These are phyloP conservation scores for Drosophila recens DNA, from an alignment of 2,888 invertebrate genomes.

Conservation along the genomic window DNA sequence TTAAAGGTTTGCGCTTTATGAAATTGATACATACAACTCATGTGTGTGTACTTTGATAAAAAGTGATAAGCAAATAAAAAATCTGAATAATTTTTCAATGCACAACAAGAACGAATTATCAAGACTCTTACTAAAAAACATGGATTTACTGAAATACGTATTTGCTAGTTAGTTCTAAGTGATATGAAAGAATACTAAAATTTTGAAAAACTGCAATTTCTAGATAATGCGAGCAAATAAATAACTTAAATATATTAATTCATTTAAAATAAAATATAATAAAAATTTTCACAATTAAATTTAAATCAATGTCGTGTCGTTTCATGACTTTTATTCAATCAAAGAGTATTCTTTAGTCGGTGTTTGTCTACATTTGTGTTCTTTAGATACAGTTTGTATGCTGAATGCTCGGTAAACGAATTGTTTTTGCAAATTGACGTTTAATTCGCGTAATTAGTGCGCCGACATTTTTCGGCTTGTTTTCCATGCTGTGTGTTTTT, in stretches of 20 bases:
- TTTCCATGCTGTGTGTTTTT: slow-evolving; percentile 43
- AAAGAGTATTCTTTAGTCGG: slow-evolving; percentile 24
- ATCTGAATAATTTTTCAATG: neutral
- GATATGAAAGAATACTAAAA: neutral
- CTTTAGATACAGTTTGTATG: slow-evolving; percentile 25
- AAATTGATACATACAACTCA: slow-evolving; percentile 4
- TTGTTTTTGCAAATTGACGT: slow-evolving; percentile 80
- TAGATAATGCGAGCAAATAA: too few relatives aligned
- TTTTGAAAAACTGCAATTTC: too few relatives aligned
- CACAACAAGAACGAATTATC: neutral
- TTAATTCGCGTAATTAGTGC: slow-evolving; percentile 79
- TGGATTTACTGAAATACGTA: too few relatives aligned
- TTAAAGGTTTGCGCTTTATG: slow-evolving; percentile 7
- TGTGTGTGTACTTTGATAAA: slow-evolving; percentile 5
- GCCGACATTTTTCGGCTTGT: slow-evolving; percentile 74
- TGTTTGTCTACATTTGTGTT: neutral
- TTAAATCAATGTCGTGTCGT: neutral
- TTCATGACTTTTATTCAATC: neutral
- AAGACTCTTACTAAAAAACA: neutral
- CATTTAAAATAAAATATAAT: neutral
- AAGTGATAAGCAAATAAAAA: neutral
- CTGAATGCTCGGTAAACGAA: slow-evolving; percentile 66
- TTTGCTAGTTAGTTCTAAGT: too few relatives aligned
- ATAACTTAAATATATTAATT: neutral
- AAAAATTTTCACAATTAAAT: neutral